phyloP scores from a whole-genome alignment of 2,113 vertebrate species.

The Orientallactaga bullata region DNA sequence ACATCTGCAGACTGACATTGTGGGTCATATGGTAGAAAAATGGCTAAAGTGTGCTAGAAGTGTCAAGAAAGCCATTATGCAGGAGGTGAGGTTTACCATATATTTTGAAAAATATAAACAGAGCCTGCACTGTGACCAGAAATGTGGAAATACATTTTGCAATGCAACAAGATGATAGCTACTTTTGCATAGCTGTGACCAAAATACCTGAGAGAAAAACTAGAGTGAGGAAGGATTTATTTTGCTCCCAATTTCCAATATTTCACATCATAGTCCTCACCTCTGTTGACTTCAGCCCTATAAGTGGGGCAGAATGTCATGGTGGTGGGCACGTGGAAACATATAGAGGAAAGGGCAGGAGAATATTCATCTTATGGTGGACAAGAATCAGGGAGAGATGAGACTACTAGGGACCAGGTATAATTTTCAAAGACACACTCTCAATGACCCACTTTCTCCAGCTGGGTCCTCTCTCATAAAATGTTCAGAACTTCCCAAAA shows the following conservation, averaged over 20 bases:
- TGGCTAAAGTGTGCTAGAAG: not conserved
- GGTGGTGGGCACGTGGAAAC: not conserved
- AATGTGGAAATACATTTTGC: not conserved
- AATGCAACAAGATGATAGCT: not conserved
- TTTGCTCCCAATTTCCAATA: not conserved
- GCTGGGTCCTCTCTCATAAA: not conserved
- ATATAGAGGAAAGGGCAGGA: not conserved
- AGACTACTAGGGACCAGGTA: not conserved
- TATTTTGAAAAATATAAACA: conserved; percentile 11
- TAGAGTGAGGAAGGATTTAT: not conserved
- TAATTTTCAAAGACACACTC: not conserved
- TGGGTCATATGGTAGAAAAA: not conserved
- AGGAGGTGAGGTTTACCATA: not conserved
- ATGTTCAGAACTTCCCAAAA: too few relatives aligned
- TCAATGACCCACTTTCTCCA: not conserved
- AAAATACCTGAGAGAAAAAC: not conserved
- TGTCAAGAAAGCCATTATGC: not conserved
- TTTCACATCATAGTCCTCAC: not conserved
- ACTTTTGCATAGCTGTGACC: not conserved
- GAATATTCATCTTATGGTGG: not conserved
- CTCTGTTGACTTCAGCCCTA: not conserved
- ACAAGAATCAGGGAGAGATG: not conserved
- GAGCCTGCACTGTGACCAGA: not conserved
- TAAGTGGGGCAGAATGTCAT: not conserved
- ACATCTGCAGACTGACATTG: not conserved